Evolutionary conservation across 1,140 invertebrate species (phyloP), one percentile per base, ranked within the genome.

Genomic region (Leptinotarsa lineolata): DNA sequence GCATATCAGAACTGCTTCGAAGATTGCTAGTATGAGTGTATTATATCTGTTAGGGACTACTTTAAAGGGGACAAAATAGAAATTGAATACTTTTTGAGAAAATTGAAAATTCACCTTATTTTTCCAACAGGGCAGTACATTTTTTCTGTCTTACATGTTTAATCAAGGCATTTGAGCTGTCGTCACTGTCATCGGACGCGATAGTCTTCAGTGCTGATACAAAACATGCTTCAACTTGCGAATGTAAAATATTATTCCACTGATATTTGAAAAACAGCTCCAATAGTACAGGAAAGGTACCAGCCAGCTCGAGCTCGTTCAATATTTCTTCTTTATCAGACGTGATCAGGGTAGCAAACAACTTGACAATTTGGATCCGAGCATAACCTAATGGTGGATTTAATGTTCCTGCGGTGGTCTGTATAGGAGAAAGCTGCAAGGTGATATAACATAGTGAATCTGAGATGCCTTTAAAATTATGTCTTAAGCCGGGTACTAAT

Each of bases 241-340:
- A 92, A 85, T 96, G 95, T 77, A 96, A 86, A 86, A 96, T 96
- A 87, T 95, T 97, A 87, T 97, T 96, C 90, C 93, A 92, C 44
- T 89, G 87, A 87, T 92, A 95, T 81, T 89, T 88, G 84, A 95
- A 94, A 88, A 94, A 93, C 85, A 96, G 86, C 86, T 95, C 92
- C 88, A 95, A 83, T 64, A 92, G 86, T 78, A 86, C 81, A 45
- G 83, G 79, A 72, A 87, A 80, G 11, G 86, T 87, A 44, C 73
- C 84, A 24, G 87, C 79, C 15, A 81, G 79, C 21, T 86, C 81
- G 68, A 88, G 71, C n/a, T 87, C 85, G 18, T 80, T 79, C 65
- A 84, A 74, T 76, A 94, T 85, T 76, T 88, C 87, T 39, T 85
- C 81, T 83, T 89, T 91, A 81, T 93, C 91, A 3, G 90, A 90